Percentiles rank a stretch among this genome's conserved stretches.
Evolutionary conservation across 2,797 vertebrate genomes (phyloP).

Genomic region (Bufotes viridis): DNA sequence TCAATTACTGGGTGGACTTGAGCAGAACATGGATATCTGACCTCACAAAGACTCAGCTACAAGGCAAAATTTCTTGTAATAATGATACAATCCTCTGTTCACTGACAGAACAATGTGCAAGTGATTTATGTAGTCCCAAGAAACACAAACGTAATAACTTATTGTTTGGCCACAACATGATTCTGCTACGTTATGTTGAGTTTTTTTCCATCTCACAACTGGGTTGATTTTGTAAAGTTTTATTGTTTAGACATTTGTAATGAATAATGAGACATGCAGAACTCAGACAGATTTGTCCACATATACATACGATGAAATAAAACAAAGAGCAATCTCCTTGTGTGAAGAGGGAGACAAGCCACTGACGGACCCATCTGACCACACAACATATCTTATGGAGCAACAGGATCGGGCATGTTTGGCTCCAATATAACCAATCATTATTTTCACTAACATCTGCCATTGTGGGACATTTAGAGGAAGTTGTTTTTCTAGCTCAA

Average conservation of each 20-base stretch:
- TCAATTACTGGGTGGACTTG: not conserved
- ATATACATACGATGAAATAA: not conserved
- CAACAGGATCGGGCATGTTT: not conserved
- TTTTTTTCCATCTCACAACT: not conserved
- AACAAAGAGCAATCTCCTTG: not conserved
- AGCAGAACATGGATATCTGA: conserved; percentile 5
- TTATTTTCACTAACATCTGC: not conserved
- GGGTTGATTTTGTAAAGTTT: not conserved
- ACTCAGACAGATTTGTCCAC: not conserved
- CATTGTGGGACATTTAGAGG: too few species aligned
- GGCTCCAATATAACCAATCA: not conserved
- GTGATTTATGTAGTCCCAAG: not conserved
- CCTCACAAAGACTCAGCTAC: conserved; percentile 9
- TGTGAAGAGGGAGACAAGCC: not conserved
- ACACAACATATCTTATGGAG: not conserved
- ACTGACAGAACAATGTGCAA: conserved; percentile 1
- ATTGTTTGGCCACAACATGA: not conserved
- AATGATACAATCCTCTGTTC: not conserved
- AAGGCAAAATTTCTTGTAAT: not conserved
- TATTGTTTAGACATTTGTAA: conserved; percentile 22
- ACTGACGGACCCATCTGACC: not conserved
- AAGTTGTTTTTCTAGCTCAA: too few species aligned
- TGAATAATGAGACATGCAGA: not conserved
- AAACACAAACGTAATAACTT: not conserved
- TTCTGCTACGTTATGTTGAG: not conserved